Conservation (phyloP, 1,140 invertebrate species). For the Ridgeia piscesae region DNA sequence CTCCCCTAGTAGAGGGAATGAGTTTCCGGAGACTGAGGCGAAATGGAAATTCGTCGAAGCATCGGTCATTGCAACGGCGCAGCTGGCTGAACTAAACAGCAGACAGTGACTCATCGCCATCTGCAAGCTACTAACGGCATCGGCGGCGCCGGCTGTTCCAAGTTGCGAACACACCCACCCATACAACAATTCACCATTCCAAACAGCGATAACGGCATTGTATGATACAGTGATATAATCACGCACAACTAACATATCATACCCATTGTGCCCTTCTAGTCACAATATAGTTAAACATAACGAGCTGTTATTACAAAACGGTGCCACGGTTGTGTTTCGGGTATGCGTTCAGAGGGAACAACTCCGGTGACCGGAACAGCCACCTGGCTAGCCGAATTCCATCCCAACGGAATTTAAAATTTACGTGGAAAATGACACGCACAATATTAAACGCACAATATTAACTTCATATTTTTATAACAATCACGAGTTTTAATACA, state of each 20-base stretch:
- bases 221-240: neutral
- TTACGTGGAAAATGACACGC: neutral
- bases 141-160: neutral
- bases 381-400: neutral
- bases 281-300: neutral
- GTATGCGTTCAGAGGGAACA: neutral
- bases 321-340: neutral
- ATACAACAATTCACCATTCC: neutral
- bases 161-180: neutral
- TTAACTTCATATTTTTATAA: neutral
- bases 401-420: neutral
- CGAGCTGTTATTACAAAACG: neutral
- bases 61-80: neutral
- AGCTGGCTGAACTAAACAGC: neutral
- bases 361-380: neutral
- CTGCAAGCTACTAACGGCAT: neutral
- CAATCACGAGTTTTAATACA: too few species aligned
- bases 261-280: neutral
- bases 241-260: neutral
- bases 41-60: neutral
- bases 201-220: neutral
- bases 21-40: neutral
- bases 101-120: neutral
- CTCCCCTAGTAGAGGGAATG: neutral
- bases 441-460: neutral